Percentiles rank a stretch among this genome's conserved stretches.
These are phyloP conservation scores for Leptinotarsa defecta DNA, from an alignment of 1,140 invertebrate species.

Conservation along the genomic window DNA sequence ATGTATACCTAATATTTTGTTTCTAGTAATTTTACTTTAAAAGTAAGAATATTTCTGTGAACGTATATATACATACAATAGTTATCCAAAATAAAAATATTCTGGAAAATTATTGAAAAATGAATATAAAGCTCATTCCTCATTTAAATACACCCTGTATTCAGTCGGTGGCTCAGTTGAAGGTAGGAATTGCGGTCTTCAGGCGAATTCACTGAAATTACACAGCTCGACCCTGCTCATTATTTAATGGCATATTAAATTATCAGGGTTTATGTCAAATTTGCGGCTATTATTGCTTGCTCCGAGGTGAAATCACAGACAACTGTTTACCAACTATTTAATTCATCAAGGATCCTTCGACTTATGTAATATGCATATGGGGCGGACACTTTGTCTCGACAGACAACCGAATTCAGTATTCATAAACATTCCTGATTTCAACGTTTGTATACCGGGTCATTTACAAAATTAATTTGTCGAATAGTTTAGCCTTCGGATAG, in stretches of 20 bases:
- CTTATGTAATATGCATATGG: conserved; percentile 17
- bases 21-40: no score
- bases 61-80: no score
- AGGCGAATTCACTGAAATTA: conserved; percentile 30
- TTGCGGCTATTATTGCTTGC: conserved; percentile 22
- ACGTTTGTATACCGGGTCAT: no score
- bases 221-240: conserved; percentile 35
- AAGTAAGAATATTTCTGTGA: no score
- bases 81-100: no score
- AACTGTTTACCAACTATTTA: conserved; percentile 30
- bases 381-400: conserved; percentile 17
- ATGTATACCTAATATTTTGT: no score
- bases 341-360: conserved; percentile 23
- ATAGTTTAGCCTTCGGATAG: no score
- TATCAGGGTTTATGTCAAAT: conserved; percentile 38
- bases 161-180: conserved; percentile 12
- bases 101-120: no score
- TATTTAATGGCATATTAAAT: conserved; percentile 48
- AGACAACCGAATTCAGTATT: not conserved
- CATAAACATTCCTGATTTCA: not conserved
- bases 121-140: no score
- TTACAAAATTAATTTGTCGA: no score
- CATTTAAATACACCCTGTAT: no score
- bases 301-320: conserved; percentile 25
- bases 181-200: conserved; percentile 30